Conservation (phyloP, 2,113 vertebrate genomes). For the Macquaria ambigua region DNA sequence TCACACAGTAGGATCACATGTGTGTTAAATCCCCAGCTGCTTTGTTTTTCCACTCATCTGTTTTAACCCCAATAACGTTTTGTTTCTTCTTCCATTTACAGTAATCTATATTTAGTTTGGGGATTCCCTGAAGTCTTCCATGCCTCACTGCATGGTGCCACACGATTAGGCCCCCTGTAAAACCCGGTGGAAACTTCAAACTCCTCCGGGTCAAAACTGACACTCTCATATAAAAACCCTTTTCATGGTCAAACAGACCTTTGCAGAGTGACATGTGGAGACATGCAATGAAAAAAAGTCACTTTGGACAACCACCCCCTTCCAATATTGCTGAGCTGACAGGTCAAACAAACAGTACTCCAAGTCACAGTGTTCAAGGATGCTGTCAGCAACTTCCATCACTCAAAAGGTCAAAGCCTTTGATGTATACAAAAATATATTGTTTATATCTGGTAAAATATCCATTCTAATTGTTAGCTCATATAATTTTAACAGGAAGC, state of each 20-base stretch:
- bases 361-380: slow-evolving; percentile 23
- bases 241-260: slow-evolving; percentile 24
- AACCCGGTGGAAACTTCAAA: slow-evolving; percentile 52
- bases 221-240: not conserved
- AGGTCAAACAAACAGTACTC: slow-evolving; percentile 23
- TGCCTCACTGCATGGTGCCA: slow-evolving; percentile 49
- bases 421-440: not conserved
- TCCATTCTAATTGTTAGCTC: not conserved
- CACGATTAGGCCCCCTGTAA: slow-evolving; percentile 22
- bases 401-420: slow-evolving; percentile 7
- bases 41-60: slow-evolving; percentile 63
- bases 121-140: slow-evolving; percentile 64
- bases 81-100: slow-evolving; percentile 62
- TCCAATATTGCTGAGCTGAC: slow-evolving; percentile 28
- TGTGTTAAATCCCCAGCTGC: slow-evolving; percentile 58
- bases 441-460: not conserved
- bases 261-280: slow-evolving; percentile 23
- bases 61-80: slow-evolving; percentile 58
- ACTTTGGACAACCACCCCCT: slow-evolving; percentile 30
- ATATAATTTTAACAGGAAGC: slow-evolving; percentile 14
- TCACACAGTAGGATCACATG: slow-evolving; percentile 48
- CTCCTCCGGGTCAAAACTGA: slow-evolving; percentile 34
- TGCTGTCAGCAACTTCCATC: not conserved
- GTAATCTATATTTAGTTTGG: slow-evolving; percentile 67
- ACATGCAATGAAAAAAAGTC: slow-evolving; percentile 21